phyloP scores from a whole-genome alignment of 2,797 vertebrate species.

The Aldrovandia affinis region DNA sequence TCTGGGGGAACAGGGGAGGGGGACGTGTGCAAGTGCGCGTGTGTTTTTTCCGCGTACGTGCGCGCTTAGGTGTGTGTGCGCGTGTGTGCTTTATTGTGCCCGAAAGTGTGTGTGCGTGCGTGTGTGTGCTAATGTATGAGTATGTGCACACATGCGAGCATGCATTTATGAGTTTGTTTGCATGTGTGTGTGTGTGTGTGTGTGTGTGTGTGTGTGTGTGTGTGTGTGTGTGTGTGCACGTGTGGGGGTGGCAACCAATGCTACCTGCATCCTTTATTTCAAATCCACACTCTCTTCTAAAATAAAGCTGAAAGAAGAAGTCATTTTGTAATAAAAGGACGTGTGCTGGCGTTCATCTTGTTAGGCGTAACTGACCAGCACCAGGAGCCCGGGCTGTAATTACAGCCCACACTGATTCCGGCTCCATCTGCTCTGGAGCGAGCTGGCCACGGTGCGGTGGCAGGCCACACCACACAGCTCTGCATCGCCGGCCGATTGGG shows the following conservation, averaged over 20 bases:
- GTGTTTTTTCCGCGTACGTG: background rate
- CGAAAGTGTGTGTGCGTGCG: background rate
- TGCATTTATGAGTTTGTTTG: background rate
- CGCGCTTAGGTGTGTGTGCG: background rate
- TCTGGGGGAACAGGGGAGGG: background rate
- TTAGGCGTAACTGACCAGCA: slow-evolving; percentile 36
- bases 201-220: background rate
- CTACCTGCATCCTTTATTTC: background rate
- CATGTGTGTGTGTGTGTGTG: background rate
- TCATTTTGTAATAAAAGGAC: background rate
- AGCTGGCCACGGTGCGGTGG: background rate
- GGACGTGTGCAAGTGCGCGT: background rate
- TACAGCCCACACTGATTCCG: slow-evolving; percentile 7
- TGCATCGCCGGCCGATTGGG: no score
- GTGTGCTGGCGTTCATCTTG: slow-evolving; percentile 19
- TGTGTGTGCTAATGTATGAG: background rate
- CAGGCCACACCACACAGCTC: no score
- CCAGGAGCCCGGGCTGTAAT: slow-evolving; percentile 24
- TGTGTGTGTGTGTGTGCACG: background rate
- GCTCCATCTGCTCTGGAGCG: slow-evolving; percentile 31
- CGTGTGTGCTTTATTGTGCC: background rate
- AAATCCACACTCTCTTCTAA: background rate
- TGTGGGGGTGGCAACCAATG: background rate
- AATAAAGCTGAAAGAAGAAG: background rate
- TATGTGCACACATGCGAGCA: background rate